These are phyloP conservation scores for Pseudococcus longispinus DNA, from an alignment of 2,888 invertebrate genomes.

Conservation along the genomic window DNA sequence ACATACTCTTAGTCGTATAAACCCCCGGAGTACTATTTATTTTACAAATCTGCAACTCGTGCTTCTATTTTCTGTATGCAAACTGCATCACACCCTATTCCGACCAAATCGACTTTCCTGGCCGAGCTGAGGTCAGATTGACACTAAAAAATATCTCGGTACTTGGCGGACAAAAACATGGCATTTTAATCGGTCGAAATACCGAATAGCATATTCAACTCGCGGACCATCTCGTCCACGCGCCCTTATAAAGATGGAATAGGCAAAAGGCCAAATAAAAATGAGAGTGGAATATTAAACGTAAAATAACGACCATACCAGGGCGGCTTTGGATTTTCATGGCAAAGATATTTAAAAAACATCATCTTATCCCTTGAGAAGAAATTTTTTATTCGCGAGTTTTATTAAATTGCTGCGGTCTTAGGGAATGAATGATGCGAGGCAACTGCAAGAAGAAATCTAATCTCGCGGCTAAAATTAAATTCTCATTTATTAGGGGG, in stretches of 20 bases:
- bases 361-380: background rate
- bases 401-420: constrained; percentile 14
- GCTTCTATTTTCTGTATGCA: background rate
- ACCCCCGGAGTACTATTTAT: background rate
- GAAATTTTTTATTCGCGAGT: constrained; percentile 6
- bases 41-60: background rate
- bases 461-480: constrained; percentile 11
- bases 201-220: background rate
- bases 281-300: constrained; percentile 22
- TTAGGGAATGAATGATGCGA: background rate
- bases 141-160: background rate
- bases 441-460: background rate
- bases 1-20: background rate
- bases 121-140: background rate
- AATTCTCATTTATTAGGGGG: constrained; percentile 25
- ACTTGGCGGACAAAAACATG: background rate
- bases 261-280: constrained; percentile 9
- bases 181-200: background rate
- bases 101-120: background rate
- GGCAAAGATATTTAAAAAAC: constrained; percentile 28
- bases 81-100: background rate
- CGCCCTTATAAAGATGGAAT: background rate
- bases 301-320: constrained; percentile 18
- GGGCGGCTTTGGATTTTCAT: background rate
- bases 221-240: background rate